phyloP scores from a whole-genome alignment of 2,797 vertebrate genomes.

The Cossypha polioptera region DNA sequence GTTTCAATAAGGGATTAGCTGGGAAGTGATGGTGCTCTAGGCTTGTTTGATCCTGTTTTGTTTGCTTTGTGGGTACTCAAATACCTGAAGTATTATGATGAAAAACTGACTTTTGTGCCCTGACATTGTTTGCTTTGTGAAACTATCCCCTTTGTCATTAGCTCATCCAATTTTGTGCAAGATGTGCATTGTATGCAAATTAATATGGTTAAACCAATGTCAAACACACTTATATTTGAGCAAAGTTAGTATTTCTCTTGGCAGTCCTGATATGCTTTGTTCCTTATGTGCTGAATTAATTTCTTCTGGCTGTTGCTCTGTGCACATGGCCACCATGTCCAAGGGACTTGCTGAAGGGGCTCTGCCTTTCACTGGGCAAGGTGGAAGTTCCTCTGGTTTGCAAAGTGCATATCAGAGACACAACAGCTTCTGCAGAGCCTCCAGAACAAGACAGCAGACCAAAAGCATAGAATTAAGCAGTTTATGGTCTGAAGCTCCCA shows the following conservation, averaged over 20 bases:
- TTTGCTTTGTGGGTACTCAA: background rate
- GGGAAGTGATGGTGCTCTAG: background rate
- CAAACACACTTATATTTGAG: background rate
- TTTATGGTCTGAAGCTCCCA: background rate
- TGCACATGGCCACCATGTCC: background rate
- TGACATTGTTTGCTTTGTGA: background rate
- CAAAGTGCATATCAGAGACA: rapidly evolving
- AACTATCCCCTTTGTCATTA: background rate
- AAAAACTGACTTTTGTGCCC: background rate
- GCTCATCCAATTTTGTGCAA: background rate
- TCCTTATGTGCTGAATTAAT: background rate
- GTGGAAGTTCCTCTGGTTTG: background rate
- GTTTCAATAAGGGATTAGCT: background rate
- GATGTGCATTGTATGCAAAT: slow-evolving; percentile 31
- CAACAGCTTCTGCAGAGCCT: background rate
- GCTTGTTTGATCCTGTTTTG: background rate
- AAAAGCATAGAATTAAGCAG: background rate
- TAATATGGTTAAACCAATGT: background rate
- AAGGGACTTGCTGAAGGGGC: background rate
- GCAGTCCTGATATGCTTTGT: background rate
- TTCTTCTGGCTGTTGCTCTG: background rate
- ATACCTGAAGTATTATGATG: background rate
- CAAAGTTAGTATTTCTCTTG: slow-evolving; percentile 44
- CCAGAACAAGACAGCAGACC: background rate
- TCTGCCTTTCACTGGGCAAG: background rate